Evolutionary conservation across 2,888 invertebrate species (phyloP).

Genomic region (Cordilura impudica): DNA sequence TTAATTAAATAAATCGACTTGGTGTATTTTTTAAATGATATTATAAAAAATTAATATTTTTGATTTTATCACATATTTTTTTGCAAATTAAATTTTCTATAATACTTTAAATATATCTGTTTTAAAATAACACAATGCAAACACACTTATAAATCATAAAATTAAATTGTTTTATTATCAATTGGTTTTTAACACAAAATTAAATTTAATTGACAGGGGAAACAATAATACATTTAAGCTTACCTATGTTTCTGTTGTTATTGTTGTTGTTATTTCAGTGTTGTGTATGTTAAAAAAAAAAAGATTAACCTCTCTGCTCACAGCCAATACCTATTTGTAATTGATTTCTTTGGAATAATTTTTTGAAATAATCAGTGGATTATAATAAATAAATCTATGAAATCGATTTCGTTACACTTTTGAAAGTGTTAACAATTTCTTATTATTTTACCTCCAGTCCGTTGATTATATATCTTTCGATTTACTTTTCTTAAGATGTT

Average conservation of each 20-base stretch:
- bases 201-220: conserved; percentile 8
- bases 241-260: conserved; percentile 38
- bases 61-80: conserved; percentile 1
- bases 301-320: not conserved
- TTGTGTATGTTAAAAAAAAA: not conserved
- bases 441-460: too few species aligned
- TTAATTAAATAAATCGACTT: not conserved
- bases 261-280: not conserved
- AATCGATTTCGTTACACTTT: too few species aligned
- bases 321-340: too few species aligned
- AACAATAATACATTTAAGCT: conserved; percentile 57
- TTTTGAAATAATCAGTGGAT: too few species aligned
- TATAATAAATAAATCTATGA: too few species aligned
- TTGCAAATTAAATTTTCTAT: not conserved
- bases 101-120: not conserved
- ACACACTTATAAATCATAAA: not conserved
- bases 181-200: conserved; percentile 6
- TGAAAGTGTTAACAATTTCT: too few species aligned
- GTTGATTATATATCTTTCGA: too few species aligned
- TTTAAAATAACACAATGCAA: not conserved
- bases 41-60: not conserved
- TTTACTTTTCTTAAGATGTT: too few species aligned
- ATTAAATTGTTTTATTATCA: not conserved
- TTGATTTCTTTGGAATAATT: too few species aligned
- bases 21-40: not conserved